Percentiles rank a stretch among this genome's conserved stretches.
Evolutionary conservation across 2,113 vertebrate genomes (phyloP).

Genomic region (Heterochromis multidens): DNA sequence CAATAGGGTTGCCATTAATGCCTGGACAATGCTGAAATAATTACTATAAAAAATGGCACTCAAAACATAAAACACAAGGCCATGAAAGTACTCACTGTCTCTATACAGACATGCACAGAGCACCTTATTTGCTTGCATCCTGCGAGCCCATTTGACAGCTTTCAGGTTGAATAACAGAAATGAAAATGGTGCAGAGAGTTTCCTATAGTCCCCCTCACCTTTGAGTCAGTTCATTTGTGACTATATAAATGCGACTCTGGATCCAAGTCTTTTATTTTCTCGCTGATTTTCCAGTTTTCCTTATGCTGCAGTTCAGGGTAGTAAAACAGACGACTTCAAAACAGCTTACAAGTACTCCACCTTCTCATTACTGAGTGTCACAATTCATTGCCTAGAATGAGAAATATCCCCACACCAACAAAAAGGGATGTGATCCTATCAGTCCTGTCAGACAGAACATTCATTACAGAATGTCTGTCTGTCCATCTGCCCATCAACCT

Average conservation of each 20-base stretch:
- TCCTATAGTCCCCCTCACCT: not conserved
- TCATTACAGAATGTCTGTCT: not conserved
- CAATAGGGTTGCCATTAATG: not conserved
- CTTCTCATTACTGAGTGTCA: not conserved
- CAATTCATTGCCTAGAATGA: not conserved
- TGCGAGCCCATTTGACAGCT: conserved; percentile 1
- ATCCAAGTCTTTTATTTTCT: not conserved
- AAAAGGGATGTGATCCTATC: not conserved
- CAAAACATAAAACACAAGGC: not conserved
- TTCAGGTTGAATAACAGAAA: conserved; percentile 25
- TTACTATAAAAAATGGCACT: not conserved
- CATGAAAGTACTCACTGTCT: not conserved
- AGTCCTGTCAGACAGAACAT: not conserved
- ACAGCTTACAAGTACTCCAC: not conserved
- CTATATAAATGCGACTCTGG: not conserved
- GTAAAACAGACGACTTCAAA: not conserved
- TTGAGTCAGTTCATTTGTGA: conserved; percentile 7
- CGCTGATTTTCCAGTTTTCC: not conserved
- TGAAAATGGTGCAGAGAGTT: conserved; percentile 13
- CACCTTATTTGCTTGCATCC: not conserved
- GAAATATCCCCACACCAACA: not conserved
- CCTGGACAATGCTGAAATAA: not conserved
- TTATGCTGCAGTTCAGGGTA: not conserved
- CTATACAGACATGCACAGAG: not conserved
- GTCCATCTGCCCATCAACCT: not conserved